A percentile compares a stretch with the other conserved stretches of the same genome.
These are phyloP conservation scores for Campoletis sonorensis DNA, from an alignment of 1,140 invertebrate species.

Conservation along the genomic window DNA sequence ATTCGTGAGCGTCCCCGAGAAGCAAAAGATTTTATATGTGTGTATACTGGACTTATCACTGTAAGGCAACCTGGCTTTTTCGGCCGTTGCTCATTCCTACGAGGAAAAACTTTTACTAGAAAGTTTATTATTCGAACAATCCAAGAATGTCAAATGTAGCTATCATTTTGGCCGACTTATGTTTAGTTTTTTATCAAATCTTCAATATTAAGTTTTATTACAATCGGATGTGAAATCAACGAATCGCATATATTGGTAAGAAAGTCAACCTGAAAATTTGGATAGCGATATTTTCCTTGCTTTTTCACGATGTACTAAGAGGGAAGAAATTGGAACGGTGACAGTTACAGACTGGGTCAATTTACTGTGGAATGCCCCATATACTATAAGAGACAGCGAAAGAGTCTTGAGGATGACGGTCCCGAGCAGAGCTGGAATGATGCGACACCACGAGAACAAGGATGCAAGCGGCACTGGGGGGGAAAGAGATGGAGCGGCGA, in stretches of 20 bases:
- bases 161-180: too few relatives aligned
- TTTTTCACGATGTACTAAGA: too few relatives aligned
- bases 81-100: too few relatives aligned
- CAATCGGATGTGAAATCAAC: too few relatives aligned
- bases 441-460: slow-evolving; percentile 22
- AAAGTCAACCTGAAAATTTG: too few relatives aligned
- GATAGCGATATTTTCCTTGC: too few relatives aligned
- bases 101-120: too few relatives aligned
- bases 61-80: neutral
- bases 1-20: slow-evolving; percentile 30
- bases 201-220: too few relatives aligned
- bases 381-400: neutral
- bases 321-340: too few relatives aligned
- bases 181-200: too few relatives aligned
- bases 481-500: slow-evolving; percentile 43
- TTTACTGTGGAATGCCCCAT: slow-evolving; percentile 42
- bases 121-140: neutral
- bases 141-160: neutral
- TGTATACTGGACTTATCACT: neutral
- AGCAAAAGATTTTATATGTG: slow-evolving; percentile 9
- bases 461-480: slow-evolving; percentile 25
- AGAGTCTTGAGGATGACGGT: neutral
- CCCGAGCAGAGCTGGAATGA: slow-evolving; percentile 34
- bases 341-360: neutral
- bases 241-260: too few relatives aligned